These are phyloP conservation scores for Tyrannus savana DNA, from an alignment of 2,113 vertebrate genomes.

Conservation along the genomic window DNA sequence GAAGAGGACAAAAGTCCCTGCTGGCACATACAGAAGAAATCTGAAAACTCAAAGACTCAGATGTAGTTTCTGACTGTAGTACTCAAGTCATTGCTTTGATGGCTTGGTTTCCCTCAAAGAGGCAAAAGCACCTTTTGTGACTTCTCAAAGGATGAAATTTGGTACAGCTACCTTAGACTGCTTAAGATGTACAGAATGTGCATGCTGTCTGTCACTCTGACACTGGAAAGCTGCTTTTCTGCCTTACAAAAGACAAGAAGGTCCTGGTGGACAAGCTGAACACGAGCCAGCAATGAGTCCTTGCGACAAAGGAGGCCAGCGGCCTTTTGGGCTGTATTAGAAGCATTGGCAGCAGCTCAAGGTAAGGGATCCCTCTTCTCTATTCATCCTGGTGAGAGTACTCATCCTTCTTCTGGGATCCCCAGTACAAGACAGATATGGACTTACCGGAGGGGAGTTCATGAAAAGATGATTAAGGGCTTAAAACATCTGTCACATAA, in stretches of 20 bases:
- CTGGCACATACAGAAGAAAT: not conserved
- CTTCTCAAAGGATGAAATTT: not conserved
- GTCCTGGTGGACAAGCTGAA: not conserved
- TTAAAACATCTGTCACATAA: not conserved
- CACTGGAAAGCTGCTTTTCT: not conserved
- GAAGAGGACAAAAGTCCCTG: not conserved
- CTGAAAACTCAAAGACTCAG: not conserved
- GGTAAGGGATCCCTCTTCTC: not conserved
- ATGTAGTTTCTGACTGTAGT: not conserved
- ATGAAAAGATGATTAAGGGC: not conserved
- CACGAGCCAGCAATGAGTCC: not conserved
- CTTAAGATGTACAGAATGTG: fast-evolving
- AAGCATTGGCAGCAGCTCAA: not conserved
- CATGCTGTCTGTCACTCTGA: not conserved
- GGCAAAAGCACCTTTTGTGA: not conserved
- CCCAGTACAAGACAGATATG: not conserved
- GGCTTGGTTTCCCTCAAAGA: not conserved
- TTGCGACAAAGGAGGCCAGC: not conserved
- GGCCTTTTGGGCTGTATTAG: not conserved
- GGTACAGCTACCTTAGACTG: not conserved
- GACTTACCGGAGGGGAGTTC: not conserved
- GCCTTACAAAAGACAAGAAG: not conserved
- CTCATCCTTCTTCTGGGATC: not conserved
- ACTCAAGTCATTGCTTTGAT: not conserved
- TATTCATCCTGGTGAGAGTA: not conserved